Base-by-base conservation (phyloP, 2,113 vertebrate species). In the Tragelaphus imberbis region DNA sequence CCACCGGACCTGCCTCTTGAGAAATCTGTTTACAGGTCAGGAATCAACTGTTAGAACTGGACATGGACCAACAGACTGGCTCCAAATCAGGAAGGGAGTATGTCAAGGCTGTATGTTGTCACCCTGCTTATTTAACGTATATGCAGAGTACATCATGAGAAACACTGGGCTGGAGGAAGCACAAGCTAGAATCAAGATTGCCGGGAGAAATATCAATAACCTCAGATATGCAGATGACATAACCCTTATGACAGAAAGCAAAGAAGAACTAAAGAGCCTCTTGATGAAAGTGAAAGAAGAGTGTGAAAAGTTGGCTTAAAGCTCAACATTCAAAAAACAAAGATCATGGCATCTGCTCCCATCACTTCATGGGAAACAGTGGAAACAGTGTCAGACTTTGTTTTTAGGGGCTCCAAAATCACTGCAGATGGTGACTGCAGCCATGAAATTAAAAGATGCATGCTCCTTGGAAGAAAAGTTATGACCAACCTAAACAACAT, bases 121-220 rank as follows among this genome's bases (percentile, higher is more conserved):
- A 68, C 65, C 16, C 65, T 68, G 33, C 33, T 68, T 68, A 68
- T 21, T 68, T 68, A 68, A 68, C 65, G 19, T 68, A 36, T 21
- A 36, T 5, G 1, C 65, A 68, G 65, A 68, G 17, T 36, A 68
- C n/a, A 36, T 36, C n/a, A 36, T 21, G 33, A 68, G n/a, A 68
- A 68, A 68, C 0, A 0, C 9, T 36, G 17, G n/a, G 33, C 10
- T 68, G n/a, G 65, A 68, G 11, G n/a, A 68, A 21, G 0, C n/a
- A 68, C 17, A 36, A 68, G 65, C 17, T 68, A 11, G 65, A 21
- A 68, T 68, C n/a, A 36, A 11, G 17, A 5, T 17, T 68, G 8
- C 65, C 19, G 1, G 65, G 17, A 68, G 65, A 68, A 68, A 68
- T 5, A 21, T 36, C 65, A 36, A 36, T 68, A 68, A 68, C 9